Evolutionary conservation across 2,113 vertebrate genomes (phyloP), one percentile per base, ranked within the genome.

Genomic region (Plecotus auritus): DNA sequence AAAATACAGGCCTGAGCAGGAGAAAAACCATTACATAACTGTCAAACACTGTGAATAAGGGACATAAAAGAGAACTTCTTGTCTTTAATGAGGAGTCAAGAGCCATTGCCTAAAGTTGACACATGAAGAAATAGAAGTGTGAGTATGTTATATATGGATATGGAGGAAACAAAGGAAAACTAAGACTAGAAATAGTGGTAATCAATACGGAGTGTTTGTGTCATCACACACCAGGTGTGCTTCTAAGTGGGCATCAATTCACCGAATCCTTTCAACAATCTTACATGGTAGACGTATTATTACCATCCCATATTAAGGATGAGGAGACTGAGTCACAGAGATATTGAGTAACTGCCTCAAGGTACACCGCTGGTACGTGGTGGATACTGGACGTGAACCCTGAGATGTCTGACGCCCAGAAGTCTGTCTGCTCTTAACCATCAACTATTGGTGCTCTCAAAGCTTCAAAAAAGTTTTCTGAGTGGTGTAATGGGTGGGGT

Each of bases 1-100:
- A 47, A 30, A 26, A 9, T 4, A 9, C 4, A 56, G 80, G 22
- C 16, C 11, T 0, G 6, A 35, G 9, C 0, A 9, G 51, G 47
- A 61, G 42, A n/a, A 54, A 12, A 45, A 51, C 20, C 40, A 13
- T 1, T 0, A 3, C 0, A 1, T 4, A 10, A 30, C 28, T n/a
- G 22, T 42, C 37, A 1, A 10, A 22, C 49, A 32, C n/a, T 20
- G 1, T 7, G 30, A 49, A 42, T 69, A 72, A 66, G 20, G 32
- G 26, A 6, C 35, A 30, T 20, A 20, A 1, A 26, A 73, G 73
- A 77, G 10, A 59, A 16, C 81, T 35, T 35, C 74, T 56, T 23
- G 5, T 40, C 9, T 47, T 40, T 49, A 40, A 64, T 14, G 40
- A 16, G 22, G 42, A 22, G n/a, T 74, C 32, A 26, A 54, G 86